Conservation (phyloP, 2,888 invertebrate species). For the Asteroscopus sphinx region DNA sequence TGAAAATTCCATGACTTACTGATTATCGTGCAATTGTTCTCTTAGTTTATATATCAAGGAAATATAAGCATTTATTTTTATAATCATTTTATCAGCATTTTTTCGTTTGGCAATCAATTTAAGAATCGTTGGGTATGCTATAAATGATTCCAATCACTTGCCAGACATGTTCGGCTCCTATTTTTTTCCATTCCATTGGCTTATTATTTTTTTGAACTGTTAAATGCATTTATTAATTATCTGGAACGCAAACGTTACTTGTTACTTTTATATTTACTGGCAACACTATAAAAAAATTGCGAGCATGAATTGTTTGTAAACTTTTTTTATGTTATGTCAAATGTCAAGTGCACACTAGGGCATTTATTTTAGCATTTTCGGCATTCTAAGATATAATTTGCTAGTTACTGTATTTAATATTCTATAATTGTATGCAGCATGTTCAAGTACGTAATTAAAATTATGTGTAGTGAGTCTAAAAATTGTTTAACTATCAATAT, state of each 20-base stretch:
- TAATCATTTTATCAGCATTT: constrained; percentile 40
- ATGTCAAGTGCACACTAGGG: neutral
- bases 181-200: constrained; percentile 42
- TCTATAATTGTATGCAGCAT: neutral
- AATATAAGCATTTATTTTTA: constrained; percentile 48
- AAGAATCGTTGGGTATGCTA: constrained; percentile 33
- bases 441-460: constrained; percentile 14
- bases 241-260: neutral
- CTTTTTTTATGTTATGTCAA: too few relatives aligned
- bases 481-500: constrained; percentile 5
- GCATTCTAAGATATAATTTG: neutral
- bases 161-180: constrained; percentile 48
- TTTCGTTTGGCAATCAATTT: constrained; percentile 35
- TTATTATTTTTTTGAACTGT: constrained; percentile 32
- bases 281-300: constrained; percentile 7
- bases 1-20: constrained; percentile 37
- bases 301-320: too few relatives aligned
- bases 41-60: constrained; percentile 34
- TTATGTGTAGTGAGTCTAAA: constrained; percentile 11
- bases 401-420: neutral
- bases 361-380: neutral
- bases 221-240: constrained; percentile 38
- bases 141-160: constrained; percentile 38
- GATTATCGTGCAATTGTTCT: constrained; percentile 42
- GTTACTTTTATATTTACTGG: constrained; percentile 22